Evolutionary conservation across 1,140 invertebrate genomes (phyloP).

Genomic region (Solenopsis invicta): DNA sequence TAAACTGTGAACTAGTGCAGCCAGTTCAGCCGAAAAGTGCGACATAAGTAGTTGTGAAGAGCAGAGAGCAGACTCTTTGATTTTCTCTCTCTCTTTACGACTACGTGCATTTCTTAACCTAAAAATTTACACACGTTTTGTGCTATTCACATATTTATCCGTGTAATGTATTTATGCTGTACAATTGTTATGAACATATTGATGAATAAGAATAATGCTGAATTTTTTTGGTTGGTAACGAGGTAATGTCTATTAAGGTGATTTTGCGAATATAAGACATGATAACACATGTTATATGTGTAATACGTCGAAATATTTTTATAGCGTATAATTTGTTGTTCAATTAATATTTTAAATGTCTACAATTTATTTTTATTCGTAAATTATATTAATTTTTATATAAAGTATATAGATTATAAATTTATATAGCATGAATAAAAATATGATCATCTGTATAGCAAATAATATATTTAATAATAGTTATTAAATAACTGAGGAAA

Average conservation of each 20-base stretch:
- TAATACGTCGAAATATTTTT: neutral
- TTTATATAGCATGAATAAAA: no score
- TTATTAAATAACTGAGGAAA: neutral
- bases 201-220: conserved; percentile 22
- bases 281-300: neutral
- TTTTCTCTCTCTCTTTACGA: neutral
- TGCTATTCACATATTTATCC: neutral
- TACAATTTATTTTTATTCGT: neutral
- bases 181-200: neutral
- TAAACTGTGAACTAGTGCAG: no score
- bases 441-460: no score
- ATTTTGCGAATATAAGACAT: neutral
- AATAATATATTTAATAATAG: conserved; percentile 7
- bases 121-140: conserved; percentile 9
- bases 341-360: neutral
- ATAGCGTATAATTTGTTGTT: neutral
- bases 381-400: no score
- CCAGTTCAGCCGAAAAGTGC: no score
- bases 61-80: neutral
- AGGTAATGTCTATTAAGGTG: conserved; percentile 22
- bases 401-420: no score
- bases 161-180: neutral
- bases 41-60: no score
- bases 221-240: neutral
- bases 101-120: neutral